Evolutionary conservation across 2,113 vertebrate genomes (phyloP).

Genomic region (Bostrychus sinensis): DNA sequence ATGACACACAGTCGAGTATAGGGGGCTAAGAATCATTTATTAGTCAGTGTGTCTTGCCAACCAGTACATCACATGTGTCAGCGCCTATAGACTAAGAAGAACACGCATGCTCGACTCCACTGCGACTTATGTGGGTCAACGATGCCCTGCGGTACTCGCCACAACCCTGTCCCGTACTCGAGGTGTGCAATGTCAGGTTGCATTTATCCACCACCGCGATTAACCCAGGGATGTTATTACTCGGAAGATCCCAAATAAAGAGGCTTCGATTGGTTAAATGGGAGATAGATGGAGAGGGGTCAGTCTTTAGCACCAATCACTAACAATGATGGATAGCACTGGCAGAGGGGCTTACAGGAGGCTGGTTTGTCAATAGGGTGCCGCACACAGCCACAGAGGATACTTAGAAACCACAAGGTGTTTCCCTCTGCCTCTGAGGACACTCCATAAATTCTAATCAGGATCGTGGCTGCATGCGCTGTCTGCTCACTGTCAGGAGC

Average conservation of each 20-base stretch:
- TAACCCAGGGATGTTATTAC: constrained; percentile 46
- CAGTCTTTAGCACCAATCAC: constrained; percentile 23
- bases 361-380: constrained; percentile 2
- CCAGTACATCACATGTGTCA: constrained; percentile 50
- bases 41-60: constrained; percentile 23
- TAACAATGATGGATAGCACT: constrained; percentile 35
- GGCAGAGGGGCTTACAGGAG: constrained; percentile 19
- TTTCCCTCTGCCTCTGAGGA: constrained; percentile 21
- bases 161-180: constrained; percentile 52
- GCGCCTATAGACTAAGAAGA: constrained; percentile 34
- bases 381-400: neutral
- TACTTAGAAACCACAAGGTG: neutral
- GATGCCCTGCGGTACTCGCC: constrained; percentile 56
- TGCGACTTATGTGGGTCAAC: constrained; percentile 72
- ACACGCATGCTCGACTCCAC: constrained; percentile 27
- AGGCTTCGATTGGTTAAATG: constrained; percentile 30
- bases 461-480: constrained; percentile 11
- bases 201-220: constrained; percentile 48
- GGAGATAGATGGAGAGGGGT: constrained; percentile 41
- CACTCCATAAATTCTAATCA: constrained; percentile 2
- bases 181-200: constrained; percentile 67
- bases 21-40: constrained; percentile 19
- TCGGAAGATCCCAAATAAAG: constrained; percentile 30
- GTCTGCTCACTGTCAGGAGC: constrained; percentile 1
- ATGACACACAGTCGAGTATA: neutral